Evolutionary conservation across 2,113 vertebrate species (phyloP).

Genomic region (Piliocolobus tephrosceles): DNA sequence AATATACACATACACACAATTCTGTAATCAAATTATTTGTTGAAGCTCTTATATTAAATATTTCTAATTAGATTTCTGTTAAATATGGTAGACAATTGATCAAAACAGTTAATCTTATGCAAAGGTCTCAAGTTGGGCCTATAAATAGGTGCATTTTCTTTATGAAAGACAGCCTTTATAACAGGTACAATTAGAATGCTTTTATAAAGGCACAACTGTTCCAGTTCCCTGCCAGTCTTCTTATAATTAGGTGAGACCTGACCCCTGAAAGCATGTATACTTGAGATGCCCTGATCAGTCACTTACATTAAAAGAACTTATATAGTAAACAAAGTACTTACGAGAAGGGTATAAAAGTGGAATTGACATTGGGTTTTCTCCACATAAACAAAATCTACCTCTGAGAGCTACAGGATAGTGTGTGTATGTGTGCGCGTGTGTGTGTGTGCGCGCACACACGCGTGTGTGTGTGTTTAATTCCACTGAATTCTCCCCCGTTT

Average conservation of each 20-base stretch:
- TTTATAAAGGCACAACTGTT: not conserved
- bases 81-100: conserved; percentile 2
- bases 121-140: not conserved
- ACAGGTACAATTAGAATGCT: not conserved
- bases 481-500: not conserved
- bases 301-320: conserved; percentile 20
- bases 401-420: not conserved
- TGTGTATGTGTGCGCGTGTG: not conserved
- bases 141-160: not conserved
- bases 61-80: conserved; percentile 16
- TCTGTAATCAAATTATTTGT: conserved; percentile 4
- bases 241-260: not conserved
- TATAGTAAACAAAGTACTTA: not conserved
- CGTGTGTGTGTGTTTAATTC: not conserved
- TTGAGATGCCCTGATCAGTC: not conserved
- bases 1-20: not conserved
- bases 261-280: not conserved
- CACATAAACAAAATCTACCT: not conserved
- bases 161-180: not conserved
- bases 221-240: not conserved
- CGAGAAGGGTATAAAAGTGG: not conserved
- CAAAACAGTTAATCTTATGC: not conserved
- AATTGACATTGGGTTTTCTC: not conserved
- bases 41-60: not conserved
- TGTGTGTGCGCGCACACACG: not conserved